These are phyloP conservation scores for Melikaiella ostensackeni DNA, from an alignment of 2,888 invertebrate genomes.

Conservation along the genomic window DNA sequence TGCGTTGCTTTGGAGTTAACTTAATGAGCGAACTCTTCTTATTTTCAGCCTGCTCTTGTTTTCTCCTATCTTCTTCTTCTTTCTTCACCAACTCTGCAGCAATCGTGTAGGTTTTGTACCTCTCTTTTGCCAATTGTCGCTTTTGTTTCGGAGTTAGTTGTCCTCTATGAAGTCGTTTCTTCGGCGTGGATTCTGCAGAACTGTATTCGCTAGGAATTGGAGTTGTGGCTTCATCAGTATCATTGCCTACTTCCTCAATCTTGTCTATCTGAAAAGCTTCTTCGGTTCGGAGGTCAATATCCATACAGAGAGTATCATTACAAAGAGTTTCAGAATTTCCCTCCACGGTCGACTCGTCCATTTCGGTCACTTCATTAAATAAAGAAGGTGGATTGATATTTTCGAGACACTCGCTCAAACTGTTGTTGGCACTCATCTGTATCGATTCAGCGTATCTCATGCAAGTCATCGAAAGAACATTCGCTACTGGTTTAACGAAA, in stretches of 20 bases:
- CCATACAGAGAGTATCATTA: constrained; percentile 79
- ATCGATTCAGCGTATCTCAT: constrained; percentile 71
- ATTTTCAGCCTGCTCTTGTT: constrained; percentile 60
- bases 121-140: constrained; percentile 85
- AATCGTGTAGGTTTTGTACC: constrained; percentile 91
- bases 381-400: constrained; percentile 86
- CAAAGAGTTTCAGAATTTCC: constrained; percentile 76
- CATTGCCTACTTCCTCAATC: constrained; percentile 78
- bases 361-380: constrained; percentile 85
- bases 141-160: constrained; percentile 87
- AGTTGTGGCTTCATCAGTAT: constrained; percentile 81
- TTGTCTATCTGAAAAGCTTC: constrained; percentile 60
- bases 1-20: constrained; percentile 83
- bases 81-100: constrained; percentile 81
- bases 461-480: constrained; percentile 77
- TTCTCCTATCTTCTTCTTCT: constrained; percentile 67
- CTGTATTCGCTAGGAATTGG: constrained; percentile 84
- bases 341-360: constrained; percentile 76
- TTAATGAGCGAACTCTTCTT: constrained; percentile 69
- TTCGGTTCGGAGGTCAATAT: constrained; percentile 78
- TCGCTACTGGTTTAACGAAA: constrained; percentile 80
- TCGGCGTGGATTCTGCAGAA: constrained; percentile 88
- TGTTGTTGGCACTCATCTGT: constrained; percentile 76
- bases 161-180: constrained; percentile 78
- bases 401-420: constrained; percentile 81